phyloP scores from a whole-genome alignment of 2,888 invertebrate species.

The Drosophila ustulata region DNA sequence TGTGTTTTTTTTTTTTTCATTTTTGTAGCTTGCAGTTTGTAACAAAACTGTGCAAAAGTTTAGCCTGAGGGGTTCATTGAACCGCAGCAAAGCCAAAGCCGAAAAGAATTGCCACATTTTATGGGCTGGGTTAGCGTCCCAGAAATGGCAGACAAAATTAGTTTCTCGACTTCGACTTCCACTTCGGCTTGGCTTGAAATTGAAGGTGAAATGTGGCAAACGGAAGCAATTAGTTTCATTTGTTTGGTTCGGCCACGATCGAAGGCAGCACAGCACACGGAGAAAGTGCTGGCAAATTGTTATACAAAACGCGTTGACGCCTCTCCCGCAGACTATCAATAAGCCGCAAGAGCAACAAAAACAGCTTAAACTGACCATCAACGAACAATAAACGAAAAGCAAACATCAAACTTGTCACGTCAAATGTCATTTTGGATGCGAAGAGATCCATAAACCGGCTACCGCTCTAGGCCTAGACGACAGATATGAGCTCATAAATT shows the following conservation, averaged over 20 bases:
- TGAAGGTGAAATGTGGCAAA: slow-evolving; percentile 72
- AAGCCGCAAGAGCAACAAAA: slow-evolving; percentile 17
- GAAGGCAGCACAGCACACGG: slow-evolving; percentile 21
- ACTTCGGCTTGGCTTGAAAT: slow-evolving; percentile 36
- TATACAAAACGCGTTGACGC: slow-evolving; percentile 63
- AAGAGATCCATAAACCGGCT: slow-evolving; percentile 19
- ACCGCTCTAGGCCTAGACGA: slow-evolving; percentile 8
- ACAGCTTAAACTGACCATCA: slow-evolving; percentile 13
- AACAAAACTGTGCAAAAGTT: slow-evolving; percentile 25
- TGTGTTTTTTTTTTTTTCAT: slow-evolving; percentile 12
- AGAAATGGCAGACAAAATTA: slow-evolving; percentile 54
- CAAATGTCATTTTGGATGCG: neutral
- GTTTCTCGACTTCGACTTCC: slow-evolving; percentile 24
- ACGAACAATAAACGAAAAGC: slow-evolving; percentile 19
- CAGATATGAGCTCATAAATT: slow-evolving; percentile 19
- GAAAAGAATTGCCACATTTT: slow-evolving; percentile 66
- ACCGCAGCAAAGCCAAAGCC: slow-evolving; percentile 42
- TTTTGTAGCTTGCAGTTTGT: slow-evolving; percentile 24
- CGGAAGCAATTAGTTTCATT: slow-evolving; percentile 75
- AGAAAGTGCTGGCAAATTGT: slow-evolving; percentile 69
- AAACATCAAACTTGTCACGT: slow-evolving; percentile 28
- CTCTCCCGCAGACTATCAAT: slow-evolving; percentile 34
- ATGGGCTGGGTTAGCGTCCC: slow-evolving; percentile 12
- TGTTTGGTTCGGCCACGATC: slow-evolving; percentile 32
- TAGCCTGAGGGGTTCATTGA: slow-evolving; percentile 54